phyloP scores from a whole-genome alignment of 2,888 invertebrate species.

The Synergus gifuensis region DNA sequence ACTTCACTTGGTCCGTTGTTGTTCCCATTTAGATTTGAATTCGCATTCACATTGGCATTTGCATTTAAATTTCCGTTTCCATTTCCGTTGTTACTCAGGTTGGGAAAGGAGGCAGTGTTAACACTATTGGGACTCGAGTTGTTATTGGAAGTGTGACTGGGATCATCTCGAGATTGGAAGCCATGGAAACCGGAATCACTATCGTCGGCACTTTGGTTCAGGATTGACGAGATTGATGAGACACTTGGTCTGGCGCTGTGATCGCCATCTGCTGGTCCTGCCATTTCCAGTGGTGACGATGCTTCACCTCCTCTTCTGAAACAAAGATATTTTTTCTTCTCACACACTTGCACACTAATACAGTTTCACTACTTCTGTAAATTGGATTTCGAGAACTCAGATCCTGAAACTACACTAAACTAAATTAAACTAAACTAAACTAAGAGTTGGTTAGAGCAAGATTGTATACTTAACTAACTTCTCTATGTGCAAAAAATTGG shows the following conservation, averaged over 20 bases:
- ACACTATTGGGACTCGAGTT: conserved; percentile 73
- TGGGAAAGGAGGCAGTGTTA: conserved; percentile 72
- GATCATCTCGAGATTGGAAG: conserved; percentile 73
- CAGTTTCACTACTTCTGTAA: neutral
- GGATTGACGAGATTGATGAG: conserved; percentile 74
- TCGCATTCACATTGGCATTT: conserved; percentile 48
- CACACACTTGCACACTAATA: neutral
- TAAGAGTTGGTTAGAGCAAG: neutral
- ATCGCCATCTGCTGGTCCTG: conserved; percentile 66
- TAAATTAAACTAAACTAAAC: neutral
- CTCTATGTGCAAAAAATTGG: neutral
- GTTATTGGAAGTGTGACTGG: conserved; percentile 73
- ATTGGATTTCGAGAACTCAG: neutral
- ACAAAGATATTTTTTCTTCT: conserved; percentile 20
- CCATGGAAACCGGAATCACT: conserved; percentile 78
- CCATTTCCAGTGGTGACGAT: conserved; percentile 64
- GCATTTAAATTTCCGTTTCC: conserved; percentile 51
- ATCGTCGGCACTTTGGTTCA: conserved; percentile 76
- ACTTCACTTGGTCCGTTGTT: conserved; percentile 51
- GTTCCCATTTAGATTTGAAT: conserved; percentile 45
- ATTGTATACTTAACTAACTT: neutral
- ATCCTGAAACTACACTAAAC: neutral
- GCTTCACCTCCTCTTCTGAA: conserved; percentile 63
- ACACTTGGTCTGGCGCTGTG: conserved; percentile 74
- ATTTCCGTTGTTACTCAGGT: conserved; percentile 65